phyloP scores from a whole-genome alignment of 2,797 vertebrate species.

The Spinibarbus caldwelli region DNA sequence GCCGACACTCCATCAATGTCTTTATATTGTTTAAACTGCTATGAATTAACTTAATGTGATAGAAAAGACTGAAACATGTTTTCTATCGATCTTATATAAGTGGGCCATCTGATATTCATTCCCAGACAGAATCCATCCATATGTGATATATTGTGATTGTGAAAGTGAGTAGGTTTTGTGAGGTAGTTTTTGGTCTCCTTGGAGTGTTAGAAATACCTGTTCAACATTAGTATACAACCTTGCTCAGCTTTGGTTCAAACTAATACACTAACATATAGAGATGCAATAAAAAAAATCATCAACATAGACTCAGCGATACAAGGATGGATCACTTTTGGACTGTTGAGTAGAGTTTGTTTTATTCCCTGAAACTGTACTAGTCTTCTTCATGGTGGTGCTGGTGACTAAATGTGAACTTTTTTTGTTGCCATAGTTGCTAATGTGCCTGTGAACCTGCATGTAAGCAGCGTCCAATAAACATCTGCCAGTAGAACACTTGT shows the following conservation, averaged over 20 bases:
- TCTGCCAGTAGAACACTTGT: conserved; percentile 35
- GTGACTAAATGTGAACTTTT: conserved; percentile 60
- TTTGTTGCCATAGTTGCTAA: conserved; percentile 57
- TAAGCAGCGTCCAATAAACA: conserved; percentile 49
- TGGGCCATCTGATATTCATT: conserved; percentile 23
- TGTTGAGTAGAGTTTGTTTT: neutral
- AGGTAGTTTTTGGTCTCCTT: conserved; percentile 59
- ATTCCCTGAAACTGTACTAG: neutral
- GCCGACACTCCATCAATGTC: conserved; percentile 31
- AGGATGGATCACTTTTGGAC: conserved; percentile 6
- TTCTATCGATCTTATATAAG: conserved; percentile 7
- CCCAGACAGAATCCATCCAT: conserved; percentile 33
- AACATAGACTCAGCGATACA: neutral
- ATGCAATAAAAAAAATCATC: conserved; percentile 8
- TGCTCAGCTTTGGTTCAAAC: conserved; percentile 12
- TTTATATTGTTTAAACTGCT: conserved; percentile 6
- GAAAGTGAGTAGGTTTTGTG: conserved; percentile 56
- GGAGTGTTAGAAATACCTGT: conserved; percentile 34
- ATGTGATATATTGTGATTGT: conserved; percentile 35
- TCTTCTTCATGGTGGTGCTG: conserved; percentile 38
- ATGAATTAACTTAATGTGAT: conserved; percentile 20
- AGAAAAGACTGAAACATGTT: neutral
- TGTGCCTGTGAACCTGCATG: conserved; percentile 61
- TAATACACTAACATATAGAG: conserved; percentile 15
- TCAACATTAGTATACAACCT: neutral